Base-by-base conservation (phyloP, 2,113 vertebrate species). In the Ciconia boyciana region DNA sequence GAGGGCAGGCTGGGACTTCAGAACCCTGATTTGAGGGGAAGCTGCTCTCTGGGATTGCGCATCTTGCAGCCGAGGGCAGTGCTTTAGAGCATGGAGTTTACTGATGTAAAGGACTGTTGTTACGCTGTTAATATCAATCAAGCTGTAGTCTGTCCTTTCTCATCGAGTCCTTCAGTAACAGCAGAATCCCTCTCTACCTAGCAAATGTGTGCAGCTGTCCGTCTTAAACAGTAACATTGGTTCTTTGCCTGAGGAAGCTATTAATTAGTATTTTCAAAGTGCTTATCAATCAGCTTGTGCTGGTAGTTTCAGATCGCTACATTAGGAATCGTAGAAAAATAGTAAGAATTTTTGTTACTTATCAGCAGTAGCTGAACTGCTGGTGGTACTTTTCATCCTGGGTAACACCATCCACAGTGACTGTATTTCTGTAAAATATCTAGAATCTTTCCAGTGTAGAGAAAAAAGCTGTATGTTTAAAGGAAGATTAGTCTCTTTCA, bases 41-140 rank as follows among this genome's bases (percentile, higher is more conserved):
- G 72, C 44, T 16, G 16, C 51, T 57, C 10, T 39, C 64, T 62
- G 72, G 54, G n/a, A 11, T 2, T 31, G 36, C 12, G 1, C 25
- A 2, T 22, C 62, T 61, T 11, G 11, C 36, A 43, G 11, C 72
- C 14, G 70, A 75, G 62, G 49, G 44, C 49, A 74, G 2, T 9
- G 54, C 25, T 71, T 16, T 43, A 55, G 66, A 72, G 31, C 18
- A 3, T 32, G 26, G 74, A 51, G 24, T 21, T 88, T 31, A 13
- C 51, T 31, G 28, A 29, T n/a, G 25, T 29, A 13, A 43, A 69
- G 60, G 60, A 11, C 60, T 78, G 44, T 25, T 43, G 44, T 32
- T 43, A 8, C 0, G 2, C 54, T 81, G 41, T 18, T 44, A 6
- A 2, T 22, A 39, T 0, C 19, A 82, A 49, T 54, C 9, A 9